phyloP scores from a whole-genome alignment of 2,888 invertebrate genomes.

The Apodemia duryi region DNA sequence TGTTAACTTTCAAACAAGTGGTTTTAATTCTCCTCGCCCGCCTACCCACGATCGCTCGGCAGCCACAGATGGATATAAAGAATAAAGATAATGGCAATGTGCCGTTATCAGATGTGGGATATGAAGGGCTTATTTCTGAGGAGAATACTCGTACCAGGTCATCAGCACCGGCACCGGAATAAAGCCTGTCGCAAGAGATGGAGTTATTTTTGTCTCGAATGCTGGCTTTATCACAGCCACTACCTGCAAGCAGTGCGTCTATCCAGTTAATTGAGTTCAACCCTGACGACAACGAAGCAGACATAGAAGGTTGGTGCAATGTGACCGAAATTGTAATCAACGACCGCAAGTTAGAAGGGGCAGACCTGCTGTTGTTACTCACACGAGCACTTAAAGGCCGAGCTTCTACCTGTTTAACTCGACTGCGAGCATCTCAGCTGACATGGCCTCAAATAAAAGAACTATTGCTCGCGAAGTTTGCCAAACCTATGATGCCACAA shows the following conservation, averaged over 20 bases:
- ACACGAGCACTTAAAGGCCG: slow-evolving; percentile 27
- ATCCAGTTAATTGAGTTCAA: background rate
- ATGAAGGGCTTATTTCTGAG: background rate
- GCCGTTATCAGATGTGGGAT: slow-evolving; percentile 6
- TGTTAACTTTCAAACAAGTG: too few relatives aligned
- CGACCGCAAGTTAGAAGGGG: slow-evolving; percentile 23
- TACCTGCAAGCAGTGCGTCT: background rate
- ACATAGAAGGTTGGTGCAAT: slow-evolving; percentile 18
- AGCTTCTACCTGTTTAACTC: slow-evolving; percentile 23
- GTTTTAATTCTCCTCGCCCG: too few relatives aligned
- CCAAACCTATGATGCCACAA: slow-evolving; percentile 23
- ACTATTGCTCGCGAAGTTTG: slow-evolving; percentile 18
- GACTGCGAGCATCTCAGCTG: slow-evolving; percentile 16
- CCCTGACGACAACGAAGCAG: background rate
- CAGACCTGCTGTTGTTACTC: slow-evolving; percentile 27
- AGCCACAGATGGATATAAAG: too few relatives aligned
- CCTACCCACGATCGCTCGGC: too few relatives aligned
- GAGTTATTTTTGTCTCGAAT: background rate
- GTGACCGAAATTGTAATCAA: slow-evolving; percentile 24
- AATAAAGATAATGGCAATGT: background rate
- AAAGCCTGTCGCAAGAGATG: background rate
- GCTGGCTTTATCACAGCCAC: background rate
- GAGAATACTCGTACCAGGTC: background rate
- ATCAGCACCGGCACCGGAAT: background rate
- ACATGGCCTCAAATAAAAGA: slow-evolving; percentile 21